Conservation (phyloP, 92 coral and sea anemone species). For the Diadumene lineata region DNA sequence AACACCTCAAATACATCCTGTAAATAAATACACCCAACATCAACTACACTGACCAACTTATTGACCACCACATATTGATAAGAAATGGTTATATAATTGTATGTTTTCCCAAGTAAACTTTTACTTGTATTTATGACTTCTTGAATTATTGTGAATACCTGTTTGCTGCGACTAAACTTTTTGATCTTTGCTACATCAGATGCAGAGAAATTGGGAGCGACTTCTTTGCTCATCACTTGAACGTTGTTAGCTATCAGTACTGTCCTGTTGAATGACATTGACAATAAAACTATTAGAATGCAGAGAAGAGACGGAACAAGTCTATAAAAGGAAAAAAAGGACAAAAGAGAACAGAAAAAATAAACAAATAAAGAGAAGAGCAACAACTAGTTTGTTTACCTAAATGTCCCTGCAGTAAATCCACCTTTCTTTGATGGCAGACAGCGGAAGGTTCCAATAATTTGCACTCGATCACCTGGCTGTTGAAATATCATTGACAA, state of each 20-base stretch:
- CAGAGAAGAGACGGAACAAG: too few relatives aligned
- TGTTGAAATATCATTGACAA: not conserved
- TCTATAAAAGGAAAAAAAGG: not conserved
- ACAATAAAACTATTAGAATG: not conserved
- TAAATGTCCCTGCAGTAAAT: constrained; percentile 94
- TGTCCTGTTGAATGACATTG: constrained; percentile 50
- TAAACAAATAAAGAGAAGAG: not conserved
- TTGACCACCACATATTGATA: too few relatives aligned
- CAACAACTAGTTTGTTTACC: constrained; percentile 52
- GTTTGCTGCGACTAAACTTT: constrained; percentile 86
- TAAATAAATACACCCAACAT: not conserved
- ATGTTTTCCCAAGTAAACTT: too few relatives aligned
- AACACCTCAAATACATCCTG: constrained; percentile 89
- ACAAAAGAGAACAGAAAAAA: not conserved
- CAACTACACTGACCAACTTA: too few relatives aligned
- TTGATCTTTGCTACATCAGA: constrained; percentile 91
- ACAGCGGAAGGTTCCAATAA: constrained; percentile 92
- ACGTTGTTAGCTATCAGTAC: constrained; percentile 87
- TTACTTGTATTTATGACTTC: not conserved
- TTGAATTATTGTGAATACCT: constrained; percentile 38
- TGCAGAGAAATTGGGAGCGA: constrained; percentile 95
- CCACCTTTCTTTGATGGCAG: constrained; percentile 95
- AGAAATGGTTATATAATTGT: too few relatives aligned
- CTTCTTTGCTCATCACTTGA: constrained; percentile 94
- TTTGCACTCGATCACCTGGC: constrained; percentile 98